Evolutionary conservation across 1,140 invertebrate genomes (phyloP), one percentile per base, ranked within the genome.

Genomic region (Aphis craccivora): DNA sequence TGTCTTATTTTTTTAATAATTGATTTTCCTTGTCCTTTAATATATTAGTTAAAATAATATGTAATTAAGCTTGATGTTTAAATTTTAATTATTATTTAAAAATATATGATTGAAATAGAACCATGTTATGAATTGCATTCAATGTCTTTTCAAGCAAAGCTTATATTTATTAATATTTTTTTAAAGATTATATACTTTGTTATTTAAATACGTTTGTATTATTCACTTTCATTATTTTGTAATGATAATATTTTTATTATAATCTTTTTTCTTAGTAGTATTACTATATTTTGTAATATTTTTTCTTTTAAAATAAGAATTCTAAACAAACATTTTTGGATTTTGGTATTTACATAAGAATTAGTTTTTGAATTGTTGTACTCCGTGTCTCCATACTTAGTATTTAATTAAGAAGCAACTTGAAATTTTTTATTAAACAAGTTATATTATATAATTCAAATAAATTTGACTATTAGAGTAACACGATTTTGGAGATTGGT

Each of bases 151-250:
- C n/a, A n/a, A 76, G n/a, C 1, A 76, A 18, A n/a, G 14, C 60
- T 76, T 5, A 67, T n/a, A 40, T 40, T 67, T 67, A 76, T 76
- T n/a, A 67, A 67, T n/a, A 67, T 67, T 4, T 76, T n/a, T n/a
- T 76, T 76, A 76, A 14, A 76, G 60, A 76, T 76, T 76, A 18
- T 76, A 76, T n/a, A 35, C 60, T 30, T n/a, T 76, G 60, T 76
- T 76, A 76, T 76, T n/a, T 76, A n/a, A 76, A n/a, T 76, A 76
- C 60, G n/a, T 76, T 76, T 76, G 60, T 76, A 76, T 14, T 67
- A 67, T 76, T 76, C 60, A 14, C 9, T n/a, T 76, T 76, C 60
- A 76, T 76, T 76, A n/a, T n/a, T 76, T 76, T 76, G 60, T 76
- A 20, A 35, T 67, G 14, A 67, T 18, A n/a, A n/a, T 76, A 76